phyloP scores from a whole-genome alignment of 2,888 invertebrate species.

The Merodon equestris region DNA sequence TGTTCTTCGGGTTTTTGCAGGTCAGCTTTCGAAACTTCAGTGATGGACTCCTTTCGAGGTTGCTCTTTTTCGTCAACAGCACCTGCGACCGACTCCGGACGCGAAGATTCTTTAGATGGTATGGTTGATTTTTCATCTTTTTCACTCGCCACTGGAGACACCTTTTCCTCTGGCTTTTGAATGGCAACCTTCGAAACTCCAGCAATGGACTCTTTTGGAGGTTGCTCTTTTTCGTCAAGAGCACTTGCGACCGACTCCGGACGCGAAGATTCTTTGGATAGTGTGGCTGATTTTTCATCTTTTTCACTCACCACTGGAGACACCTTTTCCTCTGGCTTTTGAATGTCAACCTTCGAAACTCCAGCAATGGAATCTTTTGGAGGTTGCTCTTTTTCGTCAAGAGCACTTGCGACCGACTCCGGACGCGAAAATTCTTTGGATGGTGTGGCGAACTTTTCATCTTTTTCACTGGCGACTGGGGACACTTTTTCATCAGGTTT shows the following conservation, averaged over 20 bases:
- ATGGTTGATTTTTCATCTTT: conserved; percentile 30
- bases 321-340: conserved; percentile 1
- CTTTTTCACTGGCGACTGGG: conserved; percentile 46
- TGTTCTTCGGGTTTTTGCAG: conserved; percentile 18
- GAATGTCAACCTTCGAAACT: conserved; percentile 9
- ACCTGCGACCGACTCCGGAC: conserved; percentile 57
- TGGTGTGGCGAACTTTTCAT: conserved; percentile 52
- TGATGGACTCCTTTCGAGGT: conserved; percentile 33
- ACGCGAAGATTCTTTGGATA: conserved; percentile 61
- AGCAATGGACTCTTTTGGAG: conserved; percentile 40
- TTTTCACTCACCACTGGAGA: conserved; percentile 2
- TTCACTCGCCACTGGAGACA: conserved; percentile 16
- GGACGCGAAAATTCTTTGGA: conserved; percentile 68
- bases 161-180: neutral
- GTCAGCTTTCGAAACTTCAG: neutral
- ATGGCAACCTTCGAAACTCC: conserved; percentile 18
- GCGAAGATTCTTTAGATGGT: conserved; percentile 65
- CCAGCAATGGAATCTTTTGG: conserved; percentile 44
- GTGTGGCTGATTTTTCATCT: conserved; percentile 37
- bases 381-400: conserved; percentile 12
- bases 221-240: conserved; percentile 5
- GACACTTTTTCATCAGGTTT: conserved; percentile 23
- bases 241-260: conserved; percentile 55
- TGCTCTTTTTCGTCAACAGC: no score
- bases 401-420: conserved; percentile 58